A percentile compares a stretch with the other conserved stretches of the same genome.
Conservation (phyloP, 2,888 invertebrate species). For the Tholera decimalis region DNA sequence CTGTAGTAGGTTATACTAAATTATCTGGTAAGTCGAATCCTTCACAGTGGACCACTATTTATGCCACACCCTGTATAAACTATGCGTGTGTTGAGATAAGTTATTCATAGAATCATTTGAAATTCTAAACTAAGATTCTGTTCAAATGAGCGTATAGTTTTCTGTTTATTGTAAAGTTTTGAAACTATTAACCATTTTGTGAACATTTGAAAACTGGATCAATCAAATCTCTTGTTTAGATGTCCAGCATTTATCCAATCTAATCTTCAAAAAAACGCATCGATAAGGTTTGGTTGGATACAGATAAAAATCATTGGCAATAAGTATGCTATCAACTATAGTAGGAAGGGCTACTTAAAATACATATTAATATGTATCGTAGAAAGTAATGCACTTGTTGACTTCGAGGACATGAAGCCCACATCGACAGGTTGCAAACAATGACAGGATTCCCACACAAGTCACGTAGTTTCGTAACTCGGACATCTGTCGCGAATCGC, state of each 20-base stretch:
- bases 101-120: slow-evolving; percentile 16
- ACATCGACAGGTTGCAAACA: slow-evolving; percentile 62
- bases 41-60: too few relatives aligned
- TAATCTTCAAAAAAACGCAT: background rate
- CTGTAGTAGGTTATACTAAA: too few relatives aligned
- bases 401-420: slow-evolving; percentile 60
- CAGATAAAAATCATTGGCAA: background rate
- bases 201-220: background rate
- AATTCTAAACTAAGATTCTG: slow-evolving; percentile 9
- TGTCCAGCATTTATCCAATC: background rate
- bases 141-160: slow-evolving; percentile 2
- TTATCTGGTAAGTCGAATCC: too few relatives aligned
- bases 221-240: too few relatives aligned
- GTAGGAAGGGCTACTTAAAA: background rate
- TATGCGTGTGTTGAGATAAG: slow-evolving; percentile 2
- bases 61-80: too few relatives aligned
- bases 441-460: slow-evolving; percentile 66
- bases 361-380: slow-evolving; percentile 20
- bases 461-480: slow-evolving; percentile 74
- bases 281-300: background rate
- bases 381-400: slow-evolving; percentile 74
- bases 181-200: background rate
- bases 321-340: background rate
- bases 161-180: slow-evolving; percentile 1
- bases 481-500: slow-evolving; percentile 81